Evolutionary conservation across 1,140 invertebrate genomes (phyloP).

Genomic region (Holotrichia oblita): DNA sequence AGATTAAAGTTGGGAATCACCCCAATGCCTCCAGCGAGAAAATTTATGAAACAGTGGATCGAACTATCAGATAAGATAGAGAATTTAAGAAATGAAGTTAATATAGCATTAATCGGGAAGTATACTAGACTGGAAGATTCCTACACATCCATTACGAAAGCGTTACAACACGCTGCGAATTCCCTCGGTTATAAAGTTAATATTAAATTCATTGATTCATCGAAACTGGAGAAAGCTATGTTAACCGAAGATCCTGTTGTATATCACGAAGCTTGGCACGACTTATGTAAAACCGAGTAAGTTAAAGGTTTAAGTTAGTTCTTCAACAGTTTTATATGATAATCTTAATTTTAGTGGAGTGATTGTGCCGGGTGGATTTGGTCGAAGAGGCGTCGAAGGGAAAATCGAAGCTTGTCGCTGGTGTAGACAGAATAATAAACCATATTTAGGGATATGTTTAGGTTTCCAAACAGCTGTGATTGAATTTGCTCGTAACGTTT

Average conservation of each 20-base stretch:
- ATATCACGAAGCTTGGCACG: conserved; percentile 95
- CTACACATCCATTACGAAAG: conserved; percentile 96
- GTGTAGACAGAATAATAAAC: conserved; percentile 89
- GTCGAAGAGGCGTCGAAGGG: conserved; percentile 93
- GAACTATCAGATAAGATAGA: conserved; percentile 88
- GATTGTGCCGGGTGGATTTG: conserved; percentile 92
- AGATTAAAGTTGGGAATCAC: conserved; percentile 81
- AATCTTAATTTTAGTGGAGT: conserved; percentile 74
- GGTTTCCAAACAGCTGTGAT: conserved; percentile 97
- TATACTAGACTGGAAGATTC: conserved; percentile 96
- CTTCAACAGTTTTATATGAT: not conserved
- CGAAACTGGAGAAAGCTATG: conserved; percentile 82
- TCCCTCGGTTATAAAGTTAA: conserved; percentile 85
- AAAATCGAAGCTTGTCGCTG: conserved; percentile 94
- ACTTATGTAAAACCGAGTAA: conserved; percentile 82
- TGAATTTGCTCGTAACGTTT: conserved; percentile 93
- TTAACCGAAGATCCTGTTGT: conserved; percentile 78
- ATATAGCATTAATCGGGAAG: conserved; percentile 98
- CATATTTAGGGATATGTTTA: conserved; percentile 95
- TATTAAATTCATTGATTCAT: conserved; percentile 91
- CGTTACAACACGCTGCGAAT: conserved; percentile 91
- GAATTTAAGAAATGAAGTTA: conserved; percentile 81
- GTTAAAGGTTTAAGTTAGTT: not conserved
- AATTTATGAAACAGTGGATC: conserved; percentile 90
- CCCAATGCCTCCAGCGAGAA: conserved; percentile 68